Conservation (phyloP, 2,797 vertebrate species). For the Perodicticus potto region DNA sequence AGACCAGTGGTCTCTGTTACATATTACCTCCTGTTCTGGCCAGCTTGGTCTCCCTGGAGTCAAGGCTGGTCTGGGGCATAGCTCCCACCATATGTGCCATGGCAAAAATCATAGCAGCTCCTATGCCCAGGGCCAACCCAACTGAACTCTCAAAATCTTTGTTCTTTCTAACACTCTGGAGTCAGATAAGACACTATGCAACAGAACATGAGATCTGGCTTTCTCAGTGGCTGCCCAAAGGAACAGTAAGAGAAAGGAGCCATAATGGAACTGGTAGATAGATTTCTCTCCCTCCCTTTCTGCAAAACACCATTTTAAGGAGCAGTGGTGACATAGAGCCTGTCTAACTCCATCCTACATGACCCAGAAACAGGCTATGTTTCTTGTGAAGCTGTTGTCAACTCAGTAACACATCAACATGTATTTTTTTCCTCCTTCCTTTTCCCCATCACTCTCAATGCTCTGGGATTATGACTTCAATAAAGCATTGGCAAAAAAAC, state of each 20-base stretch:
- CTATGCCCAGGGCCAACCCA: not conserved
- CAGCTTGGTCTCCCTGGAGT: not conserved
- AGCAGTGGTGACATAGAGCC: not conserved
- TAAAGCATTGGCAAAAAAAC: not conserved
- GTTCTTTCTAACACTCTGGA: not conserved
- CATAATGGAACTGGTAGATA: not conserved
- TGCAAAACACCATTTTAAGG: not conserved
- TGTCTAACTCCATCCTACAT: not conserved
- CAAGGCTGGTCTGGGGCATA: not conserved
- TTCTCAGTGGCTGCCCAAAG: not conserved
- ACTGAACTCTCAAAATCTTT: not conserved
- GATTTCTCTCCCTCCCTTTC: constrained; percentile 17
- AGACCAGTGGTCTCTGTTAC: not conserved
- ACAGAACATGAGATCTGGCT: not conserved
- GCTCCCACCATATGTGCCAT: not conserved
- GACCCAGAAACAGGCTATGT: not conserved
- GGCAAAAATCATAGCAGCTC: not conserved
- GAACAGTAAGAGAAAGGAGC: not conserved
- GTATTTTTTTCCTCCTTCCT: constrained; percentile 9
- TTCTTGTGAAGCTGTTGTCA: constrained; percentile 5
- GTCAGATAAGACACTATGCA: not conserved
- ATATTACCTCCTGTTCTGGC: not conserved
- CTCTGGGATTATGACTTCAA: not conserved
- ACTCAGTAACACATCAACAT: not conserved
- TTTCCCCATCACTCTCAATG: constrained; percentile 1